Percentiles rank a stretch among this genome's conserved stretches.
phyloP scores from a whole-genome alignment of 2,797 vertebrate genomes.

The Artibeus lituratus region DNA sequence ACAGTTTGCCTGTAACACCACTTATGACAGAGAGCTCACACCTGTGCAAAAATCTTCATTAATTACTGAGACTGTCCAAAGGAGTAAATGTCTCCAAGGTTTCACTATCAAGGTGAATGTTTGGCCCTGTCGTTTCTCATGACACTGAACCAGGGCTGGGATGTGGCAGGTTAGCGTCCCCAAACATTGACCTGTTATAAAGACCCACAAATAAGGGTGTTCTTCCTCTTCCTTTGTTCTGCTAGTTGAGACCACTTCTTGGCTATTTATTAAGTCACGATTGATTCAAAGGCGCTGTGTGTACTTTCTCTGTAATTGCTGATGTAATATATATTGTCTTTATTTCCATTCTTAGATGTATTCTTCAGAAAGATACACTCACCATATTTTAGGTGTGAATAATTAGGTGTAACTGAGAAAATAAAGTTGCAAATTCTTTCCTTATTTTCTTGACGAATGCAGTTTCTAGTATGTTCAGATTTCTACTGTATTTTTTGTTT shows the following conservation, averaged over 20 bases:
- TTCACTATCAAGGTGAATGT: background rate
- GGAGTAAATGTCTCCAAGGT: background rate
- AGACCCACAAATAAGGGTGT: background rate
- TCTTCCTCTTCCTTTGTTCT: background rate
- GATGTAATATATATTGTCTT: background rate
- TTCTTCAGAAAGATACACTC: background rate
- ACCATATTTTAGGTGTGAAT: background rate
- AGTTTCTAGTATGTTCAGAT: conserved; percentile 58
- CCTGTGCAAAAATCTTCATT: background rate
- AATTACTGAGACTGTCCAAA: background rate
- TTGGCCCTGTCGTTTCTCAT: background rate
- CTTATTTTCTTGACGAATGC: conserved; percentile 56
- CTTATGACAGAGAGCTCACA: background rate
- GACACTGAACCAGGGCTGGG: background rate
- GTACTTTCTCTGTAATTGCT: background rate
- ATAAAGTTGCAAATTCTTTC: conserved; percentile 29
- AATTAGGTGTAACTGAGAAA: conserved; percentile 34
- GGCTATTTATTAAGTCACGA: background rate
- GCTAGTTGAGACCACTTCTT: background rate
- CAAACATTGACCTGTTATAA: background rate
- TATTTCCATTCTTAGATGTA: background rate
- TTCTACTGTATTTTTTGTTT: conserved; percentile 39
- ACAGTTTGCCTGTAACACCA: background rate
- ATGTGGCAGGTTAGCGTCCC: background rate
- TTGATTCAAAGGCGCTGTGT: background rate